Evolutionary conservation across 2,113 vertebrate genomes (phyloP).

Genomic region (Lontra canadensis): DNA sequence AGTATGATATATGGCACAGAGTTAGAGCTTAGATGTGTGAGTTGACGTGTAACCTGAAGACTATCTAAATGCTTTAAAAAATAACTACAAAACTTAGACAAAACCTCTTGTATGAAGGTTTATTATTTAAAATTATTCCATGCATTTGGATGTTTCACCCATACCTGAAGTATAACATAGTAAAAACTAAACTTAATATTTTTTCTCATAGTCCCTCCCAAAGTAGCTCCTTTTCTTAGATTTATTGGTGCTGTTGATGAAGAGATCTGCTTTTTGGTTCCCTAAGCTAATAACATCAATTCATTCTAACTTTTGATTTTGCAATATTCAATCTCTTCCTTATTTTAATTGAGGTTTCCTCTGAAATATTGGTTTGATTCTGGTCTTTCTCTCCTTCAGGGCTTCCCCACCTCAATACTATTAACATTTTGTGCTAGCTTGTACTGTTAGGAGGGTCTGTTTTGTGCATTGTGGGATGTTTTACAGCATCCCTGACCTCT

Average conservation of each 20-base stretch:
- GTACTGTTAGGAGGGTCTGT: not conserved
- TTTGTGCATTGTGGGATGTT: not conserved
- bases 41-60: not conserved
- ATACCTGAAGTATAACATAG: not conserved
- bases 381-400: not conserved
- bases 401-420: not conserved
- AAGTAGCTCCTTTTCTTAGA: not conserved
- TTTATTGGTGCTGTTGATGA: not conserved
- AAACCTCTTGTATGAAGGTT: not conserved
- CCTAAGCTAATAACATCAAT: not conserved
- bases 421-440: not conserved
- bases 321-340: not conserved
- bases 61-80: not conserved
- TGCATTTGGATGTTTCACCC: not conserved
- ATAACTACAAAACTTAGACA: not conserved
- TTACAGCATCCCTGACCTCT: not conserved
- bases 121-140: slow-evolving; percentile 1
- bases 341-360: not conserved
- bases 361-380: not conserved
- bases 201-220: not conserved
- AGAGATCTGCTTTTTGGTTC: not conserved
- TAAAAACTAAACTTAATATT: not conserved
- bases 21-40: not conserved
- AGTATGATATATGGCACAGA: not conserved
- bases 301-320: not conserved